phyloP scores from a whole-genome alignment of 2,888 invertebrate genomes.

The Himalopsyche anomala region DNA sequence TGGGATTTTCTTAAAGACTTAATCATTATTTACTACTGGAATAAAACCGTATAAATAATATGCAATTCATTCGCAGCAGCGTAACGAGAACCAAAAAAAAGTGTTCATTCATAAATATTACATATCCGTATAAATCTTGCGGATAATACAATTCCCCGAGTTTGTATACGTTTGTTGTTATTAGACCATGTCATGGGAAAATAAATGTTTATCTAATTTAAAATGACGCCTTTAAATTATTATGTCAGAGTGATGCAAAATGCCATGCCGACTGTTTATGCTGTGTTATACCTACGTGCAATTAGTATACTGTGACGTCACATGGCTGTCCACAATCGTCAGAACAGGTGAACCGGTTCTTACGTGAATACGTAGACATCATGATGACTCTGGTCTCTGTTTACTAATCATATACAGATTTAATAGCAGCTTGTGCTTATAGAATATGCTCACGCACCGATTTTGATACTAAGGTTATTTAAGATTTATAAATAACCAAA shows the following conservation, averaged over 20 bases:
- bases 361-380: constrained; percentile 12
- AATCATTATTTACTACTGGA: constrained; percentile 36
- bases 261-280: background rate
- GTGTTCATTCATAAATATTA: constrained; percentile 20
- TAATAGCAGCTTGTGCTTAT: background rate
- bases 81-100: background rate
- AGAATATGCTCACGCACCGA: background rate
- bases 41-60: constrained; percentile 24
- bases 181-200: constrained; percentile 39
- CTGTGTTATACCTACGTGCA: background rate
- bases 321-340: background rate
- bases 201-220: constrained; percentile 3
- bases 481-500: background rate
- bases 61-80: constrained; percentile 2
- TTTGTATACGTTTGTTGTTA: constrained; percentile 17
- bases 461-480: background rate
- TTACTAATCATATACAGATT: background rate
- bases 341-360: constrained; percentile 34
- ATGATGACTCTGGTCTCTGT: background rate
- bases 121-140: background rate
- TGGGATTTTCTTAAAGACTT: constrained; percentile 20
- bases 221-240: constrained; percentile 9
- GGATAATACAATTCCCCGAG: constrained; percentile 8
- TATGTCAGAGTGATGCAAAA: constrained; percentile 19
- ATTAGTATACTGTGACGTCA: constrained; percentile 23